Base-by-base conservation (phyloP, 2,888 invertebrate genomes). In the Ochropacha duplaris region DNA sequence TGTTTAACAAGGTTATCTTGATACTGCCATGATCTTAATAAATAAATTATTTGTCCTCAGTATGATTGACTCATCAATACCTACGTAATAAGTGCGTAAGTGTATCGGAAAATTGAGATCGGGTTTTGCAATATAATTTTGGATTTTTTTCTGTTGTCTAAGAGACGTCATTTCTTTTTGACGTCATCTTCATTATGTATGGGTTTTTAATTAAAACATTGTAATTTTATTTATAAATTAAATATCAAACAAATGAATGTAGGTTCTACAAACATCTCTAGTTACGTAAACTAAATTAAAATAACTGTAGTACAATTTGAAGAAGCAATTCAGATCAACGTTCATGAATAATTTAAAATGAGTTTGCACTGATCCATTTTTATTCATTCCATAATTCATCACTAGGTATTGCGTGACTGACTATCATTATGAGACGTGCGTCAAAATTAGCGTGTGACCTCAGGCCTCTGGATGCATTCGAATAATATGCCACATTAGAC, bases 371-470 rank as follows among this genome's bases (percentile, higher is more conserved):
- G 51, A 55, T 60, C 54, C 58, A 64, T 65, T 65, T 58, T 66
- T 60, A 63, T 63, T 62, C 57, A 58, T 39, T 31, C 55, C 49
- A 55, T 57, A 58, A 65, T 68, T 62, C 54, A 71, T 70, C 68
- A 64, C 54, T 57, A n/a, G n/a, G n/a, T n/a, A 66, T 81, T 62
- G 81, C 83, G 83, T 84, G 84, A 76, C 75, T 76, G 50, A 50
- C 57, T 52, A 58, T 83, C 76, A 81, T 83, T 83, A 81, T 31
- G 31, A 58, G 78, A 76, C 76, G 75, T 71, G 77, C 78, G 80
- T 81, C 81, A 78, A 81, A 79, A 80, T 78, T 71, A 77, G 68
- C 62, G 69, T 69, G 58, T 69, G 75, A 79, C 80, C 79, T 79
- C 77, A 73, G 69, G 67, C 62, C 63, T 69, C 66, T 65, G 66